A percentile compares a stretch with the other conserved stretches of the same genome.
These are phyloP conservation scores for Disparrhopalites patrizii DNA, from an alignment of 2,888 invertebrate genomes.

Conservation along the genomic window DNA sequence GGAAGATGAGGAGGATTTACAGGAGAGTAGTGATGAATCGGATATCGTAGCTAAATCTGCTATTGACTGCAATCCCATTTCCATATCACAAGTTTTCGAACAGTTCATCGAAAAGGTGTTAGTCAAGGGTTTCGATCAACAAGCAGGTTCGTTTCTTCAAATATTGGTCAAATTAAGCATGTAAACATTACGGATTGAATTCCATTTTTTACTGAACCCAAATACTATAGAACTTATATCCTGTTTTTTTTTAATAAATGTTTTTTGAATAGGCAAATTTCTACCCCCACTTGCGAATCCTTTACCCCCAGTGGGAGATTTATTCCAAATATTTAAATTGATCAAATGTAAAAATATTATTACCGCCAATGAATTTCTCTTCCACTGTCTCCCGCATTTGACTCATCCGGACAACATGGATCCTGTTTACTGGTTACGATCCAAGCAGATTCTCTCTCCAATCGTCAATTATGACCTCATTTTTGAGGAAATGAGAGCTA, in stretches of 20 bases:
- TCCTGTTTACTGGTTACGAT: conserved; percentile 35
- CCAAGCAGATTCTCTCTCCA: conserved; percentile 27
- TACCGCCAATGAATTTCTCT: conserved; percentile 32
- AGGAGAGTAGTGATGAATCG: conserved; percentile 2
- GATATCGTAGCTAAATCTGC: background rate
- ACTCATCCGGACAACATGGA: background rate
- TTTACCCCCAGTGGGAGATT: conserved; percentile 36
- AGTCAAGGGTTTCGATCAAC: background rate
- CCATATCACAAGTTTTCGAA: background rate
- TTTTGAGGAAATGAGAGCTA: no score
- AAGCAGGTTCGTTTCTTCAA: background rate
- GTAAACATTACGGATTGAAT: background rate
- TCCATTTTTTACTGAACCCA: background rate
- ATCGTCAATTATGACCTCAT: no score
- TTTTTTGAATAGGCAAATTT: conserved; percentile 28
- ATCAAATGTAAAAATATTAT: conserved; percentile 34
- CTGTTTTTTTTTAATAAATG: background rate
- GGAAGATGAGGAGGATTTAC: background rate
- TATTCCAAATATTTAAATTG: conserved; percentile 36
- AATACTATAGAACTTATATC: background rate
- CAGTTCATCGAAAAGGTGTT: background rate
- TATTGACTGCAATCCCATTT: background rate
- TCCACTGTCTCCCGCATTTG: conserved; percentile 31
- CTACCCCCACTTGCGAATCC: conserved; percentile 40
- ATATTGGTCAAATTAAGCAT: background rate